A percentile compares a stretch with the other conserved stretches of the same genome.
Evolutionary conservation across 2,888 invertebrate genomes (phyloP).

Genomic region (Drosophila borborema): DNA sequence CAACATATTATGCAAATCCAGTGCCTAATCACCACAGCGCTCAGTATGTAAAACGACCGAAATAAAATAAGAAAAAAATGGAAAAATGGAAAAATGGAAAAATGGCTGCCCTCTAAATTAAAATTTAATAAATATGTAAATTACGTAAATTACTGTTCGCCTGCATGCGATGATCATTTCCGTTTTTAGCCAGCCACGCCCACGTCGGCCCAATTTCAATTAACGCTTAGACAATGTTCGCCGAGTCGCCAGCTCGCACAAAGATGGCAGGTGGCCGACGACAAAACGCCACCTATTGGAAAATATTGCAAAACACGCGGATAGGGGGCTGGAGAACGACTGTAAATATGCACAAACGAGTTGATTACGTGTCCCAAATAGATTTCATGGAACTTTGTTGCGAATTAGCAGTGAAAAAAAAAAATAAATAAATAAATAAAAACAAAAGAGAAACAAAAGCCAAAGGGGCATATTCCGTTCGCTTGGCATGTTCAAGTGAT

Average conservation of each 20-base stretch:
- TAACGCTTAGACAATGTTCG: constrained; percentile 56
- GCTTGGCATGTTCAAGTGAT: constrained; percentile 79
- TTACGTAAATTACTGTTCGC: constrained; percentile 64
- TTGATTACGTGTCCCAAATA: constrained; percentile 79
- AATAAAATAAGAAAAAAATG: neutral
- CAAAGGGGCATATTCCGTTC: constrained; percentile 38
- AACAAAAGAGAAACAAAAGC: constrained; percentile 24
- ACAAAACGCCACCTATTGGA: constrained; percentile 42
- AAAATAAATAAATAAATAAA: constrained; percentile 13
- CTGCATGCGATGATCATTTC: constrained; percentile 64
- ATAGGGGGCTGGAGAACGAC: neutral
- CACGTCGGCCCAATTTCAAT: constrained; percentile 68
- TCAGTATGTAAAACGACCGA: constrained; percentile 7
- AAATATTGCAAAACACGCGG: constrained; percentile 59
- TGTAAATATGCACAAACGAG: constrained; percentile 74
- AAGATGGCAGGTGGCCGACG: neutral
- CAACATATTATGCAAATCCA: constrained; percentile 73
- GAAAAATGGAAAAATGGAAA: neutral
- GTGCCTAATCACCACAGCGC: constrained; percentile 62
- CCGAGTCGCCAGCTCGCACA: constrained; percentile 46
- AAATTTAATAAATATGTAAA: constrained; percentile 78
- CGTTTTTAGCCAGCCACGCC: constrained; percentile 56
- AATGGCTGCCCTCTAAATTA: constrained; percentile 53
- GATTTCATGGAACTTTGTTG: constrained; percentile 62
- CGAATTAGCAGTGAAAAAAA: constrained; percentile 59